Evolutionary conservation across 2,113 vertebrate species (phyloP), one percentile per base, ranked within the genome.

Genomic region (Bufo bufo): DNA sequence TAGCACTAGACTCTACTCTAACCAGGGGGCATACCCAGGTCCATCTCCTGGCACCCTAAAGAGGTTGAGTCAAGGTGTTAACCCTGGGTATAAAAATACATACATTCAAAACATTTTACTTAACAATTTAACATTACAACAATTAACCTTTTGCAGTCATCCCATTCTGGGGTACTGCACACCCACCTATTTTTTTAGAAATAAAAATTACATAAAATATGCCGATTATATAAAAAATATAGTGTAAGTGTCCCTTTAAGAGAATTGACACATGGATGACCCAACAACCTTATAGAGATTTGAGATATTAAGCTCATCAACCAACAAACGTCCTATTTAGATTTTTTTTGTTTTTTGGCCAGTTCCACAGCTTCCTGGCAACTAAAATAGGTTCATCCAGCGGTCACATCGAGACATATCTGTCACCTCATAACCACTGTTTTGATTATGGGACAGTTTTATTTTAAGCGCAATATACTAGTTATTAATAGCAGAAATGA

Each of bases 341-440:
- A 17, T 61, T 50, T 66, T 20, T 9, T 52, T 58, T 75, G 66
- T 10, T n/a, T 49, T 81, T 43, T 54, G 33, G 33, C 71, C 71
- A n/a, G 14, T 12, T 82, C 72, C 58, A 74, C 69, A 72, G 33
- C 6, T 82, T 87, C 7, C 69, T 87, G 86, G 78, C 66, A 82
- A 75, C 43, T 61, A n/a, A 4, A 6, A 72, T 13, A 56, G 43
- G 86, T 87, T 87, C 66, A 87, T 1, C 9, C 7, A 45, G 20
- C 86, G 77, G 77, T 72, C 77, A 87, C 23, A n/a, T 33, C 0
- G 43, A 69, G 52, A 87, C 80, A 52, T 87, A 87, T 87, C 61
- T 77, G 85, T 87, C 85, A 87, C 85, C 85, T 69, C 74, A 81
- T 85, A 23, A 61, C 56, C 71, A 77, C 69, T 85, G 56, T 85